phyloP scores from a whole-genome alignment of 2,113 vertebrate genomes.

The Malaclemys terrapin region DNA sequence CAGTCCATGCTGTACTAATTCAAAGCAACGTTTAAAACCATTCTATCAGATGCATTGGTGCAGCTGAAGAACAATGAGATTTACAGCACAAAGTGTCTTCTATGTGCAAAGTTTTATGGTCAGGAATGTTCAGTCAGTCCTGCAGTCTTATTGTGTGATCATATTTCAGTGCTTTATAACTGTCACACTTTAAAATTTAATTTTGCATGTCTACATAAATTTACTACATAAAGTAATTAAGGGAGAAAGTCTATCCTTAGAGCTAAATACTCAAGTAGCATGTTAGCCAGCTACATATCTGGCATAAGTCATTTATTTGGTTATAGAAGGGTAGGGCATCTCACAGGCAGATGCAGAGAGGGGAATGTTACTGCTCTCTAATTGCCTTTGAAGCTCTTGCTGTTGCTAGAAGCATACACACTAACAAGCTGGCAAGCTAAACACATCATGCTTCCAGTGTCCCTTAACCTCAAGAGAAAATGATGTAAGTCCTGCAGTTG shows the following conservation, averaged over 20 bases:
- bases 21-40: not conserved
- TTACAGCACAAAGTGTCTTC: not conserved
- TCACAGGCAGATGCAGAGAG: not conserved
- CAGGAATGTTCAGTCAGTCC: not conserved
- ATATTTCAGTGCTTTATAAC: not conserved
- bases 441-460: accelerated
- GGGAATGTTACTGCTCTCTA: not conserved
- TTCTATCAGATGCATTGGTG: accelerated
- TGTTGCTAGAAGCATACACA: not conserved
- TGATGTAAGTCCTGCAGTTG: not conserved
- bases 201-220: not conserved
- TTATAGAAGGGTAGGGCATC: not conserved
- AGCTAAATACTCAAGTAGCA: accelerated
- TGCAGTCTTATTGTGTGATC: accelerated
- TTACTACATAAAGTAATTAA: accelerated
- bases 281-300: accelerated
- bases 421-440: not conserved
- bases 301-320: not conserved
- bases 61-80: not conserved
- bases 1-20: accelerated
- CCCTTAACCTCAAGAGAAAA: not conserved
- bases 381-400: not conserved
- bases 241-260: not conserved
- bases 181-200: not conserved
- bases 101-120: accelerated